Conservation (phyloP, 2,888 invertebrate genomes). For the Pollenia labialis region DNA sequence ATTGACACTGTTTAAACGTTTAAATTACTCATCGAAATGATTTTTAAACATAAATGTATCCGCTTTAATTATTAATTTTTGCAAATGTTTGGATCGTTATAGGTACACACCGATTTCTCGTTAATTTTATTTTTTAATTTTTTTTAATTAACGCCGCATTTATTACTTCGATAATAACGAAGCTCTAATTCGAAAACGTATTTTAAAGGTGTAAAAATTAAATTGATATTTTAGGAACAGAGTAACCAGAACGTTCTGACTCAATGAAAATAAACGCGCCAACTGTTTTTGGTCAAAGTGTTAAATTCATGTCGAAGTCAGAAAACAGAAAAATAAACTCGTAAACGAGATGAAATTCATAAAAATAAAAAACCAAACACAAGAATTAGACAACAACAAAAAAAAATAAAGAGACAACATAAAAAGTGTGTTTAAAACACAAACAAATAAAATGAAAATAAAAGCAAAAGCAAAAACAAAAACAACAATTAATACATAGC, state of each 20-base stretch:
- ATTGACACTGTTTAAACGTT: background rate
- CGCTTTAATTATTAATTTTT: background rate
- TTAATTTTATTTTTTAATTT: background rate
- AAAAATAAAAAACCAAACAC: constrained; percentile 29
- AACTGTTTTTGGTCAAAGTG: constrained; percentile 65
- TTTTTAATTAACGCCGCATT: background rate
- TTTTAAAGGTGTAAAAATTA: constrained; percentile 35
- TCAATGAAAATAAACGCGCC: constrained; percentile 67
- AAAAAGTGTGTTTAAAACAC: constrained; percentile 18
- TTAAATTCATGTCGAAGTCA: constrained; percentile 58
- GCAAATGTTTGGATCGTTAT: too few relatives aligned
- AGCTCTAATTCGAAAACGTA: constrained; percentile 25
- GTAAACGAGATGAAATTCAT: constrained; percentile 21
- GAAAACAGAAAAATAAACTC: constrained; percentile 18
- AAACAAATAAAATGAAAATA: background rate
- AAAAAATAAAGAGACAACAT: constrained; percentile 20
- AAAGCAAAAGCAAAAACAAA: background rate
- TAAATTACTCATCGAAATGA: background rate
- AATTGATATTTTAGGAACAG: constrained; percentile 15
- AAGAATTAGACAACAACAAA: constrained; percentile 41
- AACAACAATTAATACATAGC: constrained; percentile 9
- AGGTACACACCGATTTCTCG: too few relatives aligned
- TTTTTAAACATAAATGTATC: constrained; percentile 1
- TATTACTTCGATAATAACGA: background rate
- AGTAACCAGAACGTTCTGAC: constrained; percentile 38